phyloP scores from a whole-genome alignment of 1,140 invertebrate genomes.

The Subanguina moxae region DNA sequence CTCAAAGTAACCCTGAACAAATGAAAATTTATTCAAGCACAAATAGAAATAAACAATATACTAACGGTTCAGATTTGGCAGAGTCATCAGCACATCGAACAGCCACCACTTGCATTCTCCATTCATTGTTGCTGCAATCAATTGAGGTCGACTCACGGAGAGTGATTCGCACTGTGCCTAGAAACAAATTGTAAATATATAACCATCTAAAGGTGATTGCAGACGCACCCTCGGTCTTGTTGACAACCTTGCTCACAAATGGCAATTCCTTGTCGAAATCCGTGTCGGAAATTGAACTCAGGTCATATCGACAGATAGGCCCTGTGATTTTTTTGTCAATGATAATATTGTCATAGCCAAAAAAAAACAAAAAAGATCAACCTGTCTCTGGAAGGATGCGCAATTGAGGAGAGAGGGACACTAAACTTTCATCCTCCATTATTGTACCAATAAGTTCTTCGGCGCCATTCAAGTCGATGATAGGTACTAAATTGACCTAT shows the following conservation, averaged over 20 bases:
- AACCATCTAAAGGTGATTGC: too few relatives aligned
- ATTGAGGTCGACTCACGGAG: constrained; percentile 36
- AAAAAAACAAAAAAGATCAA: too few relatives aligned
- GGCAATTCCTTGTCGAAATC: constrained; percentile 30
- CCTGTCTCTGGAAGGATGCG: constrained; percentile 51
- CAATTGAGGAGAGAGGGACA: constrained; percentile 54
- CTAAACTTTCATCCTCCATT: constrained; percentile 50
- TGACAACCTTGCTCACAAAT: constrained; percentile 48
- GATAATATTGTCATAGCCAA: constrained; percentile 18
- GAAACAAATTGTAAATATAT: too few relatives aligned
- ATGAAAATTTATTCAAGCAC: constrained; percentile 3
- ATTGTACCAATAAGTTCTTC: constrained; percentile 53
- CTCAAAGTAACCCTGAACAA: constrained; percentile 52
- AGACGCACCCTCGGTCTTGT: constrained; percentile 34
- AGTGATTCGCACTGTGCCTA: constrained; percentile 44
- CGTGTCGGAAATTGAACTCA: constrained; percentile 33
- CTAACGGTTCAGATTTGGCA: constrained; percentile 46
- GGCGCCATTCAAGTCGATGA: constrained; percentile 54
- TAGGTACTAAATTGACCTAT: constrained; percentile 32
- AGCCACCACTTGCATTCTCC: constrained; percentile 40
- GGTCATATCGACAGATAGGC: constrained; percentile 52
- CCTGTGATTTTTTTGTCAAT: constrained; percentile 38
- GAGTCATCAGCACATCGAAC: constrained; percentile 54
- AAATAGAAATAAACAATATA: background rate
- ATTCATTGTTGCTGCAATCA: constrained; percentile 50